Evolutionary conservation across 2,113 vertebrate species (phyloP), one percentile per base, ranked within the genome.

Genomic region (Platycercus adscitus): DNA sequence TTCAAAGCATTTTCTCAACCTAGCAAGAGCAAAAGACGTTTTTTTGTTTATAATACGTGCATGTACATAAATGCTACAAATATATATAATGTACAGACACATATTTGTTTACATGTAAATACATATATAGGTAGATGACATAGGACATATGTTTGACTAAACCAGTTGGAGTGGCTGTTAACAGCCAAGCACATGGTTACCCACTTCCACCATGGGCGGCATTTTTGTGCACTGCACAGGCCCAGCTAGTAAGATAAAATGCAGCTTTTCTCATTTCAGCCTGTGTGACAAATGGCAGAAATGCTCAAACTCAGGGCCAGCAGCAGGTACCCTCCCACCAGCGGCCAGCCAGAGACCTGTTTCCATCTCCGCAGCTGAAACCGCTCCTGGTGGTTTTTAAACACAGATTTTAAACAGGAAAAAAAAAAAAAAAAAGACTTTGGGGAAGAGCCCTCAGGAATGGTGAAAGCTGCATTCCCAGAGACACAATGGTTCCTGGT

Each of bases 401-500:
- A 39, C 23, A 63, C 25, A 58, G 17, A 61, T 81, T 70, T 73
- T 88, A 50, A 71, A 47, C 14, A 7, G 19, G 8, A 11, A 91
- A 8, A 88, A 9, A 29, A 91, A 8, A 88, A 9, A 29, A 78
- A 72, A 58, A 53, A 21, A 60, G 17, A 23, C 52, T 53, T 26
- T 46, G 26, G 28, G 25, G 7, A 44, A 52, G n/a, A 1, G 1
- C 49, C 10, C 23, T 17, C 21, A 65, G 50, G 43, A 69, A 11
- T 18, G 12, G 31, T 23, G 23, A 63, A 71, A 58, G 69, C 17
- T 43, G 26, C 23, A 26, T 47, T 85, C 56, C 10, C 43, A 52
- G 47, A 61, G 23, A 21, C 14, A 12, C 0, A 0, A 1, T 8
- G 7, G 31, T 41, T 68, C 52, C 58, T 8, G 3, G 9, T 7